Base-by-base conservation (phyloP, 2,888 invertebrate species). In the Lasioglossum zephyrum region DNA sequence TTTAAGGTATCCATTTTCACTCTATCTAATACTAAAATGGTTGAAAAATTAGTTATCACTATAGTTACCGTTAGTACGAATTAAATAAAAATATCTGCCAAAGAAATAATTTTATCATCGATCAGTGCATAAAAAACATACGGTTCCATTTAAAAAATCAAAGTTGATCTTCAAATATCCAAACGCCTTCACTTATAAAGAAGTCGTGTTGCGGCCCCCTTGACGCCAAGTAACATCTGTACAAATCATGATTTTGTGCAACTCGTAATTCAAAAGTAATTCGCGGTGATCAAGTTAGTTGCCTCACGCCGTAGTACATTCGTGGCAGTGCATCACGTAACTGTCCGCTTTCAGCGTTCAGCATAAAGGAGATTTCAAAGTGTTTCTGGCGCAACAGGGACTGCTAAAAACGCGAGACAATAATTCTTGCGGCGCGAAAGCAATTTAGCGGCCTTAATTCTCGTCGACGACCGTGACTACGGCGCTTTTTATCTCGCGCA, bases 381-480 rank as follows among this genome's bases (percentile, higher is more conserved):
- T 66, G 31, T 31, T 36, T 22, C 66, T 31, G 66, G 16, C 66
- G 66, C 36, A 36, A 66, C 69, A 39, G 69, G 39, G 39, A 41
- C 39, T 2, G 26, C 44, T 47, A 4, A 73, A 26, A 44, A 44
- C 72, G 47, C 72, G 26, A 49, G 73, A 73, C 49, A 47, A 73
- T 60, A 49, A 73, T 73, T 36, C 66, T 31, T 44, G 70, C 26
- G 75, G 63, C 39, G 75, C 75, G 49, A 44, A 76, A 31, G 76
- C 60, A 84, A 88, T 88, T 88, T 84, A 53, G 39, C 73, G 81
- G 81, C 78, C 66, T 86, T 82, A 84, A 79, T 69, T 80, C 74
- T 70, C 78, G 44, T 72, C 26, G 69, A 69, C 53, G 72, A 8
- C 57, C 73, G 74, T 69, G 53, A 66, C 75, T 63, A 41, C 39